These are phyloP conservation scores for Protodeltote pygarga DNA, from an alignment of 2,888 invertebrate genomes.

Conservation along the genomic window DNA sequence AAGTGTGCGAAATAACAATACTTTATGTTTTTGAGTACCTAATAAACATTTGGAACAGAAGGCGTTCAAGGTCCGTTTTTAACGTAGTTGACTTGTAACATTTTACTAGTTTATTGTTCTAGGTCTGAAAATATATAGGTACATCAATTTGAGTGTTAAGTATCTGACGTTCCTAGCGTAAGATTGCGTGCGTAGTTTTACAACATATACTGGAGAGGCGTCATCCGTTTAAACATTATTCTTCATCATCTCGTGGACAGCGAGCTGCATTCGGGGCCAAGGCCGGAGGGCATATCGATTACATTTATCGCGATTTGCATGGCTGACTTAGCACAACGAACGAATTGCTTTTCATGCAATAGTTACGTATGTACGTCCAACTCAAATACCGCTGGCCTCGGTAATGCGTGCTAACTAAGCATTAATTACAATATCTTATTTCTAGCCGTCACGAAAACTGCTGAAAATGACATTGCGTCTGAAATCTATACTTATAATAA, in stretches of 20 bases:
- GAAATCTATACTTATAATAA: too few species aligned
- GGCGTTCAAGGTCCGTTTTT: conserved; percentile 12
- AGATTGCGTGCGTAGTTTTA: conserved; percentile 62
- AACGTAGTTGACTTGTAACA: conserved; percentile 5
- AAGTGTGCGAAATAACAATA: too few species aligned
- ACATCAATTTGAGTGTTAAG: conserved; percentile 47
- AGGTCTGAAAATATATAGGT: conserved; percentile 49
- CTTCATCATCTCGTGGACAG: conserved; percentile 74
- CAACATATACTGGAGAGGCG: conserved; percentile 57
- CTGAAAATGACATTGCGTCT: conserved; percentile 13
- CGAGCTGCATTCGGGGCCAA: conserved; percentile 77
- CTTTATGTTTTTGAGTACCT: too few species aligned
- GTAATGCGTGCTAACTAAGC: conserved; percentile 22
- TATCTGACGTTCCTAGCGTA: conserved; percentile 39
- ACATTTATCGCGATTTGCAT: conserved; percentile 71
- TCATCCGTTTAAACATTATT: conserved; percentile 66
- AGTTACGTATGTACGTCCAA: conserved; percentile 14
- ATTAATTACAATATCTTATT: conserved; percentile 20
- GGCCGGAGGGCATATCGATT: conserved; percentile 75
- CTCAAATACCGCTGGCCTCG: conserved; percentile 21
- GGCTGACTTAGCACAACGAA: conserved; percentile 52
- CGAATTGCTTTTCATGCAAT: conserved; percentile 42
- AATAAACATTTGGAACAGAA: neutral
- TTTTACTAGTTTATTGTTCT: conserved; percentile 33
- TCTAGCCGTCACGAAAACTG: conserved; percentile 31